phyloP scores from a whole-genome alignment of 2,888 invertebrate species.

The Athalia cordata region DNA sequence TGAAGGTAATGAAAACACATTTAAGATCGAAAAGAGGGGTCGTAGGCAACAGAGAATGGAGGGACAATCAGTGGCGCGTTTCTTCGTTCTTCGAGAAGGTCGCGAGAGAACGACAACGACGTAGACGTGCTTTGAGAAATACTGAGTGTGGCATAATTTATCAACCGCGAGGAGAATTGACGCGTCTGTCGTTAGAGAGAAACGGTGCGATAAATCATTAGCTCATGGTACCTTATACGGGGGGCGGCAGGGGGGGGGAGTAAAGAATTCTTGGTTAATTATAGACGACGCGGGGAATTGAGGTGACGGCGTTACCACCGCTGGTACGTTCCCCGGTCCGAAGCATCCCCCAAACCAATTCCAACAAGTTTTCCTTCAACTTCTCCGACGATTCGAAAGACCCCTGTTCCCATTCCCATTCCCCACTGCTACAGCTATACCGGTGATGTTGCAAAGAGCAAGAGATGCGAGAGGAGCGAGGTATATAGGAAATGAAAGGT shows the following conservation, averaged over 20 bases:
- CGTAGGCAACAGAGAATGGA: no score
- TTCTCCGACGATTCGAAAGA: no score
- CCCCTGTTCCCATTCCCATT: no score
- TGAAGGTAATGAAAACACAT: constrained; percentile 13
- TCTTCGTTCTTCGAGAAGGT: background rate
- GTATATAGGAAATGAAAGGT: no score
- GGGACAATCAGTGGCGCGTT: no score
- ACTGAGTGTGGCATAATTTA: background rate
- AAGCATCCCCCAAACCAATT: background rate
- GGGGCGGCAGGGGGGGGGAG: background rate
- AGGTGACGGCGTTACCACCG: background rate
- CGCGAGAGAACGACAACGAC: background rate
- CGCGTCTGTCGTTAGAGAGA: constrained; percentile 15
- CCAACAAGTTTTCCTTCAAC: background rate
- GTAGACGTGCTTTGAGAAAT: background rate
- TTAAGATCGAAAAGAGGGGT: background rate
- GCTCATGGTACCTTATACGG: no score
- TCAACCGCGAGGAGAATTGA: constrained; percentile 15
- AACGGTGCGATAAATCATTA: constrained; percentile 14
- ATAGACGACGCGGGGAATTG: background rate
- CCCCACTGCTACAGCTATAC: no score
- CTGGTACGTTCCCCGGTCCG: no score
- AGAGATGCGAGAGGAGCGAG: no score
- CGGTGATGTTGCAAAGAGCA: no score
- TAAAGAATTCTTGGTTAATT: background rate